A percentile compares a stretch with the other conserved stretches of the same genome.
Conservation (phyloP, 2,797 vertebrate genomes). For the Pangasius sanitwongsei region DNA sequence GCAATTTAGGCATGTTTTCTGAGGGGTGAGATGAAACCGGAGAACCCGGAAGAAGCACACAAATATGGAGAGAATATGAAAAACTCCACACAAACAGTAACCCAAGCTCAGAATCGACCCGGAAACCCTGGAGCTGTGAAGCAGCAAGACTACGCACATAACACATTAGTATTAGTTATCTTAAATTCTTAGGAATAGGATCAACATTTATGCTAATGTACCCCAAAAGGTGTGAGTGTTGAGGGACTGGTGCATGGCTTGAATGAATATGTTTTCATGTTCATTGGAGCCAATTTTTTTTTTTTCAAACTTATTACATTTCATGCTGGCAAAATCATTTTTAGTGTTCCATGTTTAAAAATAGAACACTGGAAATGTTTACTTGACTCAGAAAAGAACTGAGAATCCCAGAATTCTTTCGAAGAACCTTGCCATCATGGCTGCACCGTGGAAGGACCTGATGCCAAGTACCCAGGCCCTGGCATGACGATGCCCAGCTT, state of each 20-base stretch:
- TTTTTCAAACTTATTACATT: background rate
- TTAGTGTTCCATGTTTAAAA: slow-evolving; percentile 1
- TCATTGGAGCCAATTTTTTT: background rate
- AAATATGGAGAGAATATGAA: background rate
- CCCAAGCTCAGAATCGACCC: background rate
- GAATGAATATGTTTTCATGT: background rate
- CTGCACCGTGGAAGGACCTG: background rate
- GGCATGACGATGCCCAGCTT: slow-evolving; percentile 1
- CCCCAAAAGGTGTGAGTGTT: background rate
- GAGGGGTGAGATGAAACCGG: background rate
- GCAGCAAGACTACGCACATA: background rate
- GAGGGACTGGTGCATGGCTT: background rate
- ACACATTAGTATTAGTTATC: background rate
- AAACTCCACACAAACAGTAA: background rate
- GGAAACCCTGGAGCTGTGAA: background rate
- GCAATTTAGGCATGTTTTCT: background rate
- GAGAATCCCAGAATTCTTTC: background rate
- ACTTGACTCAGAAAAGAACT: slow-evolving; percentile 9
- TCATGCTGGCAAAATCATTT: background rate
- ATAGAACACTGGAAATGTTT: background rate
- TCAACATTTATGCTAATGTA: background rate
- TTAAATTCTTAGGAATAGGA: background rate
- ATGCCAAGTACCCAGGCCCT: background rate
- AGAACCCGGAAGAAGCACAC: background rate
- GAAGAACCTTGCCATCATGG: background rate